Conservation (phyloP, 2,888 invertebrate genomes). For the Eupithecia pulchellata region DNA sequence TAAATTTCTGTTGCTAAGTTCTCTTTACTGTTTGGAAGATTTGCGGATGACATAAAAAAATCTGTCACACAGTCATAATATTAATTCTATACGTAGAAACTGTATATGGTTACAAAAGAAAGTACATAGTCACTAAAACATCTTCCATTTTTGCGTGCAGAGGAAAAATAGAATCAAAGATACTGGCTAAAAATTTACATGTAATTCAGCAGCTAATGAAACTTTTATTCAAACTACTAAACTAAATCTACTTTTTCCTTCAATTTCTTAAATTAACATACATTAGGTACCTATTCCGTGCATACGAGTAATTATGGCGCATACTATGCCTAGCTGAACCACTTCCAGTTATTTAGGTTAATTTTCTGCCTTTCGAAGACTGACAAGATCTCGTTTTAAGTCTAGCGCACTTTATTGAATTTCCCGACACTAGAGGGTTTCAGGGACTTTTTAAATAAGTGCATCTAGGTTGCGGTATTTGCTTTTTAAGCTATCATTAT, state of each 20-base stretch:
- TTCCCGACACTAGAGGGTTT: slow-evolving; percentile 44
- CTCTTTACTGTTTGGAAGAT: too few relatives aligned
- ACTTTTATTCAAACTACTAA: background rate
- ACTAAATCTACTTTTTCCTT: slow-evolving; percentile 12
- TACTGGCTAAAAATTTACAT: background rate
- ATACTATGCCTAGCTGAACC: slow-evolving; percentile 52
- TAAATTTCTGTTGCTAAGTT: too few relatives aligned
- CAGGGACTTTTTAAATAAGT: slow-evolving; percentile 20
- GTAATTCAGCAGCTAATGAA: background rate
- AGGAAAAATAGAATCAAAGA: background rate
- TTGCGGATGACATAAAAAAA: too few relatives aligned
- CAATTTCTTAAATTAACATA: slow-evolving; percentile 29
- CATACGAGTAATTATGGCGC: slow-evolving; percentile 55
- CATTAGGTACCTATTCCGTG: slow-evolving; percentile 43
- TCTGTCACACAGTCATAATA: too few relatives aligned
- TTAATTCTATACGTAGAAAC: too few relatives aligned
- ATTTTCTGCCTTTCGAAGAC: slow-evolving; percentile 62
- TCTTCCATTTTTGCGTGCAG: background rate
- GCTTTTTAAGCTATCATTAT: background rate
- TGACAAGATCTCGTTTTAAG: slow-evolving; percentile 49
- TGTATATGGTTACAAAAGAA: too few relatives aligned
- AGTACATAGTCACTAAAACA: too few relatives aligned
- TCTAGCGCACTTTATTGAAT: slow-evolving; percentile 56
- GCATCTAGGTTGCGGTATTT: background rate
- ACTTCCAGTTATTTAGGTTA: slow-evolving; percentile 65